Evolutionary conservation across 2,888 invertebrate species (phyloP), one percentile per base, ranked within the genome.

Genomic region (Dicycla oo): DNA sequence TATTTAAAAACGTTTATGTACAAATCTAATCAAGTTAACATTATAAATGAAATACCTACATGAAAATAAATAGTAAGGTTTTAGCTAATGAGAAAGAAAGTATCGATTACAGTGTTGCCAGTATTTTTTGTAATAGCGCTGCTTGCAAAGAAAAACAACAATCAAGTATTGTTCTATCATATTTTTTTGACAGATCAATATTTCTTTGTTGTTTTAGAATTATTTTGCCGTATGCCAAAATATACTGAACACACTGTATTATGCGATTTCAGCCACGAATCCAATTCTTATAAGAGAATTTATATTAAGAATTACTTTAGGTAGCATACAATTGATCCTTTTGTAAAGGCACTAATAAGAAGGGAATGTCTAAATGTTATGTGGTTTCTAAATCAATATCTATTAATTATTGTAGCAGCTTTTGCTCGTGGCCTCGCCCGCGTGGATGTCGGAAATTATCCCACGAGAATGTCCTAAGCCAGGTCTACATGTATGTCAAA

Each of bases 281-380:
- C 4, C 15, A 57, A 63, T 20, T 43, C 26, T n/a, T 30, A 34
- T 4, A 40, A 11, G n/a, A 38, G 15, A 75, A 47, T 1, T 56
- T 43, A 34, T 5, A 34, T 2, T 34, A 34, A 34, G 34, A 4
- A 51, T 58, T 45, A 51, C 38, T 75, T 34, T 62, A 70, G 18
- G 70, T 62, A 70, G 45, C 45, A 40, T 78, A 75, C 57, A 71
- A 53, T 75, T 71, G 75, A 71, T 78, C 78, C 74, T 62, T 78
- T 51, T 47, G 10, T 51, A 62, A 75, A 75, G 75, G 75, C 75
- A 75, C 72, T 75, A 61, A 61, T 13, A 45, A 51, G 72, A 62
- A 71, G 62, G 60, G 51, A 78, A 75, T 77, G 38, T 47, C 30
- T 62, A 70, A 54, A 49, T 43, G 5, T 47, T 60, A 54, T 43